Evolutionary conservation across 1,140 invertebrate species (phyloP).

Genomic region (Maconellicoccus hirsutus): DNA sequence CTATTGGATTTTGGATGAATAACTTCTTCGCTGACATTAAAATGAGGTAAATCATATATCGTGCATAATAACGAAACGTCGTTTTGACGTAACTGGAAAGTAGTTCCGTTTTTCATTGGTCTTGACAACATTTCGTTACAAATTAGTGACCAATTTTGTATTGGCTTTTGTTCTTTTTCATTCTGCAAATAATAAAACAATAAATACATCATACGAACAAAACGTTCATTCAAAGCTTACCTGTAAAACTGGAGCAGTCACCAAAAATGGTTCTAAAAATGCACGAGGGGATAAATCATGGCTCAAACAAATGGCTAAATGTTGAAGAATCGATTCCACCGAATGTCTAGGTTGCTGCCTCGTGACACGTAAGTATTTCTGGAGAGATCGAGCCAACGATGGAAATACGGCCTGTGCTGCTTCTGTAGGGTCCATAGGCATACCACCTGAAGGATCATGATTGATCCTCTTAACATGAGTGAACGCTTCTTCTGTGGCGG

Average conservation of each 20-base stretch:
- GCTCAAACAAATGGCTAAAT: constrained; percentile 79
- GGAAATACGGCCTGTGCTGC: constrained; percentile 95
- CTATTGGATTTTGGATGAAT: constrained; percentile 91
- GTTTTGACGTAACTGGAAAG: constrained; percentile 86
- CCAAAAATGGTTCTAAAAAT: constrained; percentile 81
- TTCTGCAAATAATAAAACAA: constrained; percentile 40
- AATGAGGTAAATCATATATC: constrained; percentile 75
- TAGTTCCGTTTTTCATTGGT: constrained; percentile 62
- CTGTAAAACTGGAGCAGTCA: constrained; percentile 57
- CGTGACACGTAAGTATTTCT: constrained; percentile 91
- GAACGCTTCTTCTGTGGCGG: constrained; percentile 92
- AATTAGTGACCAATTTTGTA: constrained; percentile 86
- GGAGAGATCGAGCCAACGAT: constrained; percentile 83
- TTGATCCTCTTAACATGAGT: constrained; percentile 81
- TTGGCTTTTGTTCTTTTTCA: constrained; percentile 57
- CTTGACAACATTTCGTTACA: constrained; percentile 80
- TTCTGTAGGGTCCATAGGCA: constrained; percentile 82
- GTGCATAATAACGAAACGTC: constrained; percentile 84
- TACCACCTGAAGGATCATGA: constrained; percentile 39
- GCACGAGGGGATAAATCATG: constrained; percentile 87
- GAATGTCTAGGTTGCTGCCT: constrained; percentile 89
- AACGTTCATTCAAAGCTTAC: constrained; percentile 29
- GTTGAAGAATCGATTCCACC: constrained; percentile 76
- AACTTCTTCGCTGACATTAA: constrained; percentile 87
- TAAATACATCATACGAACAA: not conserved